Evolutionary conservation across 2,797 vertebrate species (phyloP), one percentile per base, ranked within the genome.

Genomic region (Harpagifer antarcticus): DNA sequence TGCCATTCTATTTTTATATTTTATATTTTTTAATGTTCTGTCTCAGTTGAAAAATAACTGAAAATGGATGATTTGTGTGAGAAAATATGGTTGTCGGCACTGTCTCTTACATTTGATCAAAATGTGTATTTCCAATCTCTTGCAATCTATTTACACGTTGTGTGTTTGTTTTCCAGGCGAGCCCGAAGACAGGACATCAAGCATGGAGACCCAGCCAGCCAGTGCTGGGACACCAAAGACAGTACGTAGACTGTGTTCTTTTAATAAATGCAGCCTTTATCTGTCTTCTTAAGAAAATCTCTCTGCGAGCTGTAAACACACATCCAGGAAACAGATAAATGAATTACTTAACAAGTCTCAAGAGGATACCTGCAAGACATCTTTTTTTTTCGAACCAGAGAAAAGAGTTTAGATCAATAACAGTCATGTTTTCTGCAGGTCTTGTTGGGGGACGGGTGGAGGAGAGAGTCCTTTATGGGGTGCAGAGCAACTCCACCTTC

Each of bases 401-500:
- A 59, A 64, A 40, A 59, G 13, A 48, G 17, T 14, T 20, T 20
- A 17, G n/a, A 68, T 78, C 33, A 47, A 56, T 72, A 70, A 64
- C 48, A 10, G 7, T 45, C 0, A 2, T 77, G 23, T 63, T 77
- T 68, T 74, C 63, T 72, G 63, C 61, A 92, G 96, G 93, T 94
- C 92, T 94, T 88, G 93, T 88, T 85, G 94, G 95, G 72, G 96
- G 96, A 88, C 91, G 88, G 76, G 92, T 94, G 78, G 97, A 98
- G 88, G 98, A 99, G 94, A 97, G 95, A 93, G 93, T 98, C 89
- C 96, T 99, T 91, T 99, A 97, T 86, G 98, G 97, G 75, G 96
- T 99, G 88, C 96, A 99, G 90, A 97, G 94, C 91, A 99, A 99
- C 94, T 97, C 98, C 60, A 99, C 98, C 31, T 99, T 99, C 93